Percentiles rank a stretch among this genome's conserved stretches.
Conservation (phyloP, 2,113 vertebrate genomes). For the Ctenomys sociabilis region DNA sequence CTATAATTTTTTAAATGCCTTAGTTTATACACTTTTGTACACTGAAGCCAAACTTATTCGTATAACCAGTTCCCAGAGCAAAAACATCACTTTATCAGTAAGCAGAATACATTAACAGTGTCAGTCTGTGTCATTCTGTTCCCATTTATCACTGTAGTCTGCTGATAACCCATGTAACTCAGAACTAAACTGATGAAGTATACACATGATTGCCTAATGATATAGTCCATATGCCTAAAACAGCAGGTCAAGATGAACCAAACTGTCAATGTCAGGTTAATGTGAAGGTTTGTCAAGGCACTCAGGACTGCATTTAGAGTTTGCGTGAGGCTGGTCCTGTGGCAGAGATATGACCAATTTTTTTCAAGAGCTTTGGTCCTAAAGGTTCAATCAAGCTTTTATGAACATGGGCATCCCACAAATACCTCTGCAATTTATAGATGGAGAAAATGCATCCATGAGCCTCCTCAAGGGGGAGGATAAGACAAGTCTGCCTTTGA, state of each 20-base stretch:
- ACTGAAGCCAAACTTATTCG: background rate
- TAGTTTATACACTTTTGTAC: background rate
- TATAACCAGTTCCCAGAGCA: background rate
- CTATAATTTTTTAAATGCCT: background rate
- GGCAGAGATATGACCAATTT: background rate
- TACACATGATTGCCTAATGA: background rate
- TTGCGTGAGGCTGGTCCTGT: background rate
- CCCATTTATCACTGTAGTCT: conserved; percentile 16
- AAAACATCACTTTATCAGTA: background rate
- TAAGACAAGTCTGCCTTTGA: background rate
- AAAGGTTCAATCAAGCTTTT: background rate
- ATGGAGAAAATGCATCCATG: background rate
- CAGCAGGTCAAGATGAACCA: background rate
- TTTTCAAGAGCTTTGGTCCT: background rate
- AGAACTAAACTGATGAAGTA: conserved; percentile 11
- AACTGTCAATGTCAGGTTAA: background rate
- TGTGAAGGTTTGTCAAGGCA: background rate
- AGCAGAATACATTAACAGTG: background rate
- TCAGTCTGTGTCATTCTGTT: background rate
- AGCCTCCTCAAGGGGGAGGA: background rate
- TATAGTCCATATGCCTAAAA: background rate
- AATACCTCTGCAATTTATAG: background rate
- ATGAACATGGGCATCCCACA: background rate
- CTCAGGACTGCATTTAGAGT: background rate
- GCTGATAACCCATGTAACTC: background rate